phyloP scores from a whole-genome alignment of 2,113 vertebrate species.

The Pipra filicauda region DNA sequence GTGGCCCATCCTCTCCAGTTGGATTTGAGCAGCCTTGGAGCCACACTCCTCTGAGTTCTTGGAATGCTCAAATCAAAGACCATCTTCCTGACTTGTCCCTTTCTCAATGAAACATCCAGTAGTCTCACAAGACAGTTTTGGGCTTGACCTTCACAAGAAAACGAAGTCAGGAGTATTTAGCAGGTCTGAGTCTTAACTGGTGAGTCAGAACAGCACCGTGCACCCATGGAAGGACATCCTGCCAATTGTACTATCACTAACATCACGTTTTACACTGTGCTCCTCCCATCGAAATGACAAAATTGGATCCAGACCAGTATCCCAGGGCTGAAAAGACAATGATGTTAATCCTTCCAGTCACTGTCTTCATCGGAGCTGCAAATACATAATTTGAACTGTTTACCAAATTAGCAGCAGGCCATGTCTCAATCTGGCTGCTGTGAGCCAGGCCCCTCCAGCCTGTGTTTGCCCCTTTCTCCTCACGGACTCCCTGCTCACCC shows the following conservation, averaged over 20 bases:
- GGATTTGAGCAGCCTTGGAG: neutral
- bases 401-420: neutral
- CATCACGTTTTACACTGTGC: neutral
- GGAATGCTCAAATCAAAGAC: neutral
- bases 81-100: neutral
- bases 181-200: neutral
- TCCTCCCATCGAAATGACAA: neutral
- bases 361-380: neutral
- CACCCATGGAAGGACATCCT: neutral
- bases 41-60: neutral
- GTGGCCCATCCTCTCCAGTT: neutral
- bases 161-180: neutral
- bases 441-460: neutral
- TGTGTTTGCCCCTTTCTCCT: neutral
- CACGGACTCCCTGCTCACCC: neutral
- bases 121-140: neutral
- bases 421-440: neutral
- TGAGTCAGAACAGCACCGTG: neutral
- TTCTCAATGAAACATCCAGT: accelerated
- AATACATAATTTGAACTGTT: neutral
- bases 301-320: neutral
- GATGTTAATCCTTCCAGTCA: constrained; percentile 17
- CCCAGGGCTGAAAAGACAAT: constrained; percentile 1
- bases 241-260: neutral
- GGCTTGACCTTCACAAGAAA: neutral